Conservation (phyloP, 2,888 invertebrate species). For the Furcula furcula region DNA sequence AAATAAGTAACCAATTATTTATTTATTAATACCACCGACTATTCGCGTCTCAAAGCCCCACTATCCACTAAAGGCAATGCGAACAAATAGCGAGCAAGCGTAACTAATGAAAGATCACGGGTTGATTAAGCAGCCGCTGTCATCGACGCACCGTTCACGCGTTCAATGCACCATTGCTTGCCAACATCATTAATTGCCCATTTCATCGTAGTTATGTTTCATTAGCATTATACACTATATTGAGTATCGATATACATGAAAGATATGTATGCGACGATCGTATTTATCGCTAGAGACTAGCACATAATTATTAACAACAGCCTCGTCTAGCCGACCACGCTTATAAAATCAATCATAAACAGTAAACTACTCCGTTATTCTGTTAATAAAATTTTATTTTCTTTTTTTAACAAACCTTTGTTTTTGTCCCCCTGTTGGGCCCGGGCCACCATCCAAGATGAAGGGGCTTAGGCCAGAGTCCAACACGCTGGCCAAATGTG, state of each 20-base stretch:
- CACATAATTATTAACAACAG: too few relatives aligned
- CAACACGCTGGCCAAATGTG: too few relatives aligned
- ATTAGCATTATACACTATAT: slow-evolving; percentile 65
- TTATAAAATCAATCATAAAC: too few relatives aligned
- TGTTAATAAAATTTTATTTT: too few relatives aligned
- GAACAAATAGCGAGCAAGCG: slow-evolving; percentile 50
- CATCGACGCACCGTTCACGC: slow-evolving; percentile 49
- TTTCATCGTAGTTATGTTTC: slow-evolving; percentile 69
- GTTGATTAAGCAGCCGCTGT: slow-evolving; percentile 70
- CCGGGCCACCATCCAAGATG: too few relatives aligned
- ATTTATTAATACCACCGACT: neutral
- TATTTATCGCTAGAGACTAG: too few relatives aligned
- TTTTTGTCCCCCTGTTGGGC: too few relatives aligned
- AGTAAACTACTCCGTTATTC: too few relatives aligned
- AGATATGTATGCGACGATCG: slow-evolving; percentile 1
- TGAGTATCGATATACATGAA: slow-evolving; percentile 34
- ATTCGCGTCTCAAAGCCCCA: slow-evolving; percentile 23
- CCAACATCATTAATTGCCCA: slow-evolving; percentile 71
- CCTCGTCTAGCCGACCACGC: too few relatives aligned
- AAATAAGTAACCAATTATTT: too few relatives aligned
- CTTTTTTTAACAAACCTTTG: too few relatives aligned
- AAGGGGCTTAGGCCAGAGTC: too few relatives aligned
- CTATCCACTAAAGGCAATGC: slow-evolving; percentile 35
- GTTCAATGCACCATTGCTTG: slow-evolving; percentile 39
- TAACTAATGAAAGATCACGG: slow-evolving; percentile 69